A percentile compares a stretch with the other conserved stretches of the same genome.
phyloP scores from a whole-genome alignment of 1,140 invertebrate genomes.

The Oppia nitens region DNA sequence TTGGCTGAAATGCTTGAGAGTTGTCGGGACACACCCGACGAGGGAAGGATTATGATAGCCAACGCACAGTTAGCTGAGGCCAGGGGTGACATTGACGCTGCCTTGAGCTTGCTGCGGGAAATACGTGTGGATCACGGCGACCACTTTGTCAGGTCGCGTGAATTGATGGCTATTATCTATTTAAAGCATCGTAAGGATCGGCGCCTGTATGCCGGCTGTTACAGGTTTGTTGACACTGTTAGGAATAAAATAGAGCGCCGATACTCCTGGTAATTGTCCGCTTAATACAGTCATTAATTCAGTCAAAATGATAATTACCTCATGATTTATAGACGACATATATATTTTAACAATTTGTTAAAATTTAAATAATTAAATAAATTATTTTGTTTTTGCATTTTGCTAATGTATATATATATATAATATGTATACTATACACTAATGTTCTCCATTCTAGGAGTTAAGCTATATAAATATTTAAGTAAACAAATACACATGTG shows the following conservation, averaged over 20 bases:
- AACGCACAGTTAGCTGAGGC: slow-evolving; percentile 63
- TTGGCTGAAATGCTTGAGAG: slow-evolving; percentile 66
- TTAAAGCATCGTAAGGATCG: slow-evolving; percentile 70
- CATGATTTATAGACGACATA: no score
- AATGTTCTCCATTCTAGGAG: no score
- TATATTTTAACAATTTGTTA: no score
- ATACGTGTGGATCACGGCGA: slow-evolving; percentile 52
- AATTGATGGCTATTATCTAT: slow-evolving; percentile 80
- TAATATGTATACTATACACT: no score
- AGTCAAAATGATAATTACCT: no score
- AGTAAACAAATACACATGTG: no score
- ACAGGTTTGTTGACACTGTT: slow-evolving; percentile 29
- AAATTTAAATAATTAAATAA: no score
- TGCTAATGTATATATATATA: no score
- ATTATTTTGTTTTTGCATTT: no score
- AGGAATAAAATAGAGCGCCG: neutral
- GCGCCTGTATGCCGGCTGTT: slow-evolving; percentile 39
- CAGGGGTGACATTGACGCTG: slow-evolving; percentile 59
- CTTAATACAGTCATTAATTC: no score
- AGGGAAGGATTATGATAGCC: slow-evolving; percentile 60
- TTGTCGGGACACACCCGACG: slow-evolving; percentile 57
- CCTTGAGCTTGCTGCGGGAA: slow-evolving; percentile 55
- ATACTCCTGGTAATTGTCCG: neutral
- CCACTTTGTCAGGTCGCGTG: slow-evolving; percentile 69
- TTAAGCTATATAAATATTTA: no score